A percentile compares a stretch with the other conserved stretches of the same genome.
Conservation (phyloP, 2,888 invertebrate species). For the Pachliopta kotzebuea region DNA sequence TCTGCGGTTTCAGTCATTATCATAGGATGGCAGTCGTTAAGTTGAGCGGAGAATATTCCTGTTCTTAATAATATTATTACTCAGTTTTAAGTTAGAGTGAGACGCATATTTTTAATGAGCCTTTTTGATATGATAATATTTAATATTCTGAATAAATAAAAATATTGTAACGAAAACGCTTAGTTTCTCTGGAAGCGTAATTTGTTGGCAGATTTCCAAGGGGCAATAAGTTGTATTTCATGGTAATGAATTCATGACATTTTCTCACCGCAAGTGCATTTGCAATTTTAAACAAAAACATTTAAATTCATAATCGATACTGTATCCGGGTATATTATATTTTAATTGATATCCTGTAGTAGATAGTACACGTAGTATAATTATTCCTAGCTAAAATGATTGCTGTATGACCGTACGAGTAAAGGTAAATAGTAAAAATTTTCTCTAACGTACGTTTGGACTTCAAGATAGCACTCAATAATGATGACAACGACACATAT, state of each 20-base stretch:
- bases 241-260: constrained; percentile 24
- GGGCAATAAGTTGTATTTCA: constrained; percentile 21
- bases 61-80: too few species aligned
- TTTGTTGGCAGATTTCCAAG: constrained; percentile 21
- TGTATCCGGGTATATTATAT: not conserved
- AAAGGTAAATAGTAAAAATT: too few species aligned
- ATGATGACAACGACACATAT: too few species aligned
- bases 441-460: too few species aligned
- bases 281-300: constrained; percentile 15
- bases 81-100: not conserved
- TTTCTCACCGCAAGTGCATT: constrained; percentile 10
- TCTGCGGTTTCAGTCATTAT: too few species aligned
- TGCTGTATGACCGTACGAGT: too few species aligned
- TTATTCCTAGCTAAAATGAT: not conserved
- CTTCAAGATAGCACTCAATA: too few species aligned
- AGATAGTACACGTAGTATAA: not conserved
- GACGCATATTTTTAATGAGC: not conserved
- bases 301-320: constrained; percentile 16
- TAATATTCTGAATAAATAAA: constrained; percentile 1
- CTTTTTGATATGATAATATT: not conserved
- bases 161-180: not conserved
- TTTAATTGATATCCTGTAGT: not conserved
- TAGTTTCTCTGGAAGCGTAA: constrained; percentile 6
- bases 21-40: too few species aligned
- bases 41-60: too few species aligned